Evolutionary conservation across 2,797 vertebrate genomes (phyloP), one percentile per base, ranked within the genome.

Genomic region (Chaetophractus vellerosus): DNA sequence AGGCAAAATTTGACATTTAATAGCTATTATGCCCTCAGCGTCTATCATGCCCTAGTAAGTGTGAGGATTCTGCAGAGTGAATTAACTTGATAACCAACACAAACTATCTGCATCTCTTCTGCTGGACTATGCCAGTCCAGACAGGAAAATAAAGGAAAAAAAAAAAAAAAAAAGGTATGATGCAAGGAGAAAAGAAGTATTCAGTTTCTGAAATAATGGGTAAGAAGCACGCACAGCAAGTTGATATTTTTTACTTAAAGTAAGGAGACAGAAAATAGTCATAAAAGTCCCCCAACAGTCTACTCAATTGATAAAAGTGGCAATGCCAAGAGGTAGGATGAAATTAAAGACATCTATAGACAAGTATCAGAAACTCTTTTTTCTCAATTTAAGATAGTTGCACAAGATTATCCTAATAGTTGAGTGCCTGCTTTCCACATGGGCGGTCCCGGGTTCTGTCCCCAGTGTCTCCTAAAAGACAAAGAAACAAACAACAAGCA

Each of bases 161-260:
- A 38, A 71, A 9, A 87, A n/a, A 38, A n/a, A 38, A 57, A 48
- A n/a, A 87, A 28, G 59, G 21, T 41, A 21, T 74, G n/a, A 79
- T 28, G 26, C 78, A 76, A 88, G 66, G 81, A 68, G 9, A 76
- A 90, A 12, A 61, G 33, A 18, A 23, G 16, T 45, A 10, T 15
- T 92, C 26, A n/a, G 38, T 33, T 87, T 91, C 38, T 89, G 31
- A 92, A 92, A 92, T 45, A 88, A 74, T n/a, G 66, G 57, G 71
- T 33, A 84, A 79, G 45, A 80, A 63, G 57, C 31, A 59, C 18
- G 82, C 45, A 91, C 5, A 95, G 11, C 21, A 84, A 87, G 24
- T 1, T 72, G 66, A 33, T 23, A 57, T 11, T 64, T 86, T 91
- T 72, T 80, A 90, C 36, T 50, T 1, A 78, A 1, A 71, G 45